Base-by-base conservation (phyloP, 2,888 invertebrate species). In the Heteropelma amictum region DNA sequence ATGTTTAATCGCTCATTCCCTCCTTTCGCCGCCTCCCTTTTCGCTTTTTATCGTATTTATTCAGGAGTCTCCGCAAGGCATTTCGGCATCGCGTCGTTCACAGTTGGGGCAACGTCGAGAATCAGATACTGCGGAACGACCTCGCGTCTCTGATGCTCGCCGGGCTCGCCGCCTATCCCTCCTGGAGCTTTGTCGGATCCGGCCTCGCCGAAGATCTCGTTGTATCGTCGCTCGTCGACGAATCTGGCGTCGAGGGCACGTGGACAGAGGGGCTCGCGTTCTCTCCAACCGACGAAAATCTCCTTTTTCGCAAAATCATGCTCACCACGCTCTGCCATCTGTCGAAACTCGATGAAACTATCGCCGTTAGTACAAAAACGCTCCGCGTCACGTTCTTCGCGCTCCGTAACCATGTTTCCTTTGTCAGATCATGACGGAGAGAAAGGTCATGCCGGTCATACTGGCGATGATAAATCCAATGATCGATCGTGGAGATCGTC, bases 271-370 rank as follows among this genome's bases (percentile, higher is more conserved):
- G 89, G 72, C 76, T 87, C 12, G 69, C 5, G 5, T 38, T 54
- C 35, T 35, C 35, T 4, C 2, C 5, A 8, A 51, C 7, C 17
- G 19, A 63, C 17, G 49, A 47, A 38, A 26, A 63, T 38, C 17
- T 63, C 35, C 23, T 79, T n/a, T 89, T 90, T 47, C 87, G 86
- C 70, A 88, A 87, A 72, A 83, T 80, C 21, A 58, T 89, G 5
- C 72, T 89, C 3, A 58, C 87, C 7, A 83, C 82, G 56, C 38
- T 87, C 1, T 83, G 79, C 8, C 80, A 82, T 54, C 75, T 86
- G 10, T 69, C 80, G 3, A 76, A 84, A 47, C 70, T 63, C 8
- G 76, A 79, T 10, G 71, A 81, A n/a, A 80, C 79, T 5, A 76
- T 82, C 17, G 65, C 67, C 47, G 87, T 87, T 81, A 83, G 21